Base-by-base conservation (phyloP, 1,140 invertebrate genomes). In the Caenorhabditis inopinata region DNA sequence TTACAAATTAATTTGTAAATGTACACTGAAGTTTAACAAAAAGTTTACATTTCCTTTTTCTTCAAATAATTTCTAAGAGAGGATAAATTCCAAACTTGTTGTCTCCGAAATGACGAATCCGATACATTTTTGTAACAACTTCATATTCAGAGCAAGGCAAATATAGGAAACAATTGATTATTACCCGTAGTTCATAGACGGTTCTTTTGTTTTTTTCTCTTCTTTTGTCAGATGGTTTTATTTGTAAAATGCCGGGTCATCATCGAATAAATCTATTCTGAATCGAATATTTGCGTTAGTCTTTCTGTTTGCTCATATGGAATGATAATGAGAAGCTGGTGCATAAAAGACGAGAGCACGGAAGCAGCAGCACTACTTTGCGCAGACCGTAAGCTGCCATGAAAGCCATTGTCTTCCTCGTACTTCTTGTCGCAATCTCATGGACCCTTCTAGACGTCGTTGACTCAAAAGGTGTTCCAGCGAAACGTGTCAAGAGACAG, bases 401-500 rank as follows among this genome's bases (percentile, higher is more conserved):
- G 58, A 68, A 68, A 21, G 58, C 32, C n/a, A 68, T 68, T 68
- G 16, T 68, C 58, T 68, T 68, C 58, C 58, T 68, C 21, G 32
- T 68, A 6, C 58, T 68, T 68, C 58, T 68, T 18, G 58, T 68
- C n/a, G 58, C 58, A 5, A 68, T 68, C 58, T 68, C 58, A n/a
- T 68, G 58, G 58, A 68, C 58, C 23, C 58, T 68, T 68, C 32
- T 68, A 18, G 58, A 68, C 25, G 58, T 68, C 18, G 58, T 68
- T 32, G 58, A 68, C 18, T 68, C 58, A n/a, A 68, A 68, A 68
- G 58, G 58, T 4, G 58, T 68, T 42, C 58, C 58, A 68, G 58
- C 58, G 7, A 68, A 68, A 21, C 58, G 58, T 68, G 58, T 68
- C 0, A 68, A 68, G 58, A 68, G 58, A 68, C 58, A 68, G 21